phyloP scores from a whole-genome alignment of 1,140 invertebrate species.

The Heterodera schachtii region DNA sequence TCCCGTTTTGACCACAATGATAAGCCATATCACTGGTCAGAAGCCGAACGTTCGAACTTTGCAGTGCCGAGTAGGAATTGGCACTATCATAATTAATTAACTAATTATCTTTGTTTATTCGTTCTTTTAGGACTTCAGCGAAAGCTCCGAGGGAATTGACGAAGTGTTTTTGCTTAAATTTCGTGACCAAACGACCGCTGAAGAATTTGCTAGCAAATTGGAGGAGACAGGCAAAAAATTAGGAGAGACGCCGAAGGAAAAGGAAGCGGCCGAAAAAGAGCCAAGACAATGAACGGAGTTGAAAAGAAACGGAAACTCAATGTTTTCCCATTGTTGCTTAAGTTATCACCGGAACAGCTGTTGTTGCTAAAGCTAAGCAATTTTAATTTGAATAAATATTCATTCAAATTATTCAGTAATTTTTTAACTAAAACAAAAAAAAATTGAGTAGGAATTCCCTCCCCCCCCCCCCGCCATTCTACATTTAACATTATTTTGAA shows the following conservation, averaged over 20 bases:
- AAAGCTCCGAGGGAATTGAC: neutral
- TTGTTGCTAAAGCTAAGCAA: no score
- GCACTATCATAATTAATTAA: neutral
- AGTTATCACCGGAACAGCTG: no score
- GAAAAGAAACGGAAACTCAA: no score
- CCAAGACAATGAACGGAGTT: no score
- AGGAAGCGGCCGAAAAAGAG: neutral
- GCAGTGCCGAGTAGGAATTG: slow-evolving; percentile 7
- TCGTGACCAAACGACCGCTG: slow-evolving; percentile 4
- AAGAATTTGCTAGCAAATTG: slow-evolving; percentile 9
- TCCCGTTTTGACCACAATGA: slow-evolving; percentile 8
- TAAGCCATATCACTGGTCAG: neutral
- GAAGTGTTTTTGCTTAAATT: slow-evolving; percentile 23
- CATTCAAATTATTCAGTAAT: no score
- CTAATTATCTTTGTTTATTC: neutral
- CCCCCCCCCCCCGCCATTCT: no score
- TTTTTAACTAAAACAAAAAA: no score
- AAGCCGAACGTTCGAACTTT: slow-evolving; percentile 26
- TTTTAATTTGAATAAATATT: no score
- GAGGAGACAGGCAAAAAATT: neutral
- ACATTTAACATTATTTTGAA: no score
- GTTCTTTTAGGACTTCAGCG: slow-evolving; percentile 21
- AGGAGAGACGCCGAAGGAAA: neutral
- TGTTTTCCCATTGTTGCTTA: no score
- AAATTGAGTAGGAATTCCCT: no score